Base-by-base conservation (phyloP, 2,888 invertebrate genomes). In the Smittia aterrima region DNA sequence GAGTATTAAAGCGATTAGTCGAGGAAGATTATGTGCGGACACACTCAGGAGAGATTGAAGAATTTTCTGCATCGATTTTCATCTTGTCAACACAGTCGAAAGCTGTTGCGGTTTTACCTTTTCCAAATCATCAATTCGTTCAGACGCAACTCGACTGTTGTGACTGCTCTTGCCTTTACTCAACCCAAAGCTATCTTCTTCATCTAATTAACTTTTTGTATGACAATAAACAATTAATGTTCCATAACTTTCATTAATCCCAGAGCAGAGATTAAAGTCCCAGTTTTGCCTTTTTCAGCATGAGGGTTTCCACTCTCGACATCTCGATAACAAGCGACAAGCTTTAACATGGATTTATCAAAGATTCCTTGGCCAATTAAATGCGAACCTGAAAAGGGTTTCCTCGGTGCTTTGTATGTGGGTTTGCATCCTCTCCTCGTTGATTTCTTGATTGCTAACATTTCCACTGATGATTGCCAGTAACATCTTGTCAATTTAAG, bases 221-320 rank as follows among this genome's bases (percentile, higher is more conserved):
- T n/a, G 47, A n/a, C n/a, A n/a, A 47, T 58, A 58, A 58, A 58
- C 58, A 58, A 58, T 58, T 58, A 58, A 58, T 58, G 58, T 58
- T 58, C 58, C 58, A 58, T 58, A 58, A 22, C 58, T 13, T 58
- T n/a, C 22, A 58, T 58, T 58, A 47, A 20, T 58, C 58, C 58
- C 58, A 6, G 47, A n/a, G 32, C 32, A 32, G 32, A 32, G 32
- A 32, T 32, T 32, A 32, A 32, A 32, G 9, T 47, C 16, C 47
- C 47, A n/a, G 2, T 32, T 32, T 9, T 9, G 4, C 32, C 32
- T 32, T 32, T 32, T 9, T 47, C 47, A 4, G 47, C 47, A 47
- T 47, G 47, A 47, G 47, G 47, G 47, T 47, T n/a, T n/a, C n/a
- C n/a, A n/a, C n/a, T 47, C 13, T 32, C 47, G 16, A 47, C 13